These are phyloP conservation scores for Emmelina monodactyla DNA, from an alignment of 2,888 invertebrate genomes.

Conservation along the genomic window DNA sequence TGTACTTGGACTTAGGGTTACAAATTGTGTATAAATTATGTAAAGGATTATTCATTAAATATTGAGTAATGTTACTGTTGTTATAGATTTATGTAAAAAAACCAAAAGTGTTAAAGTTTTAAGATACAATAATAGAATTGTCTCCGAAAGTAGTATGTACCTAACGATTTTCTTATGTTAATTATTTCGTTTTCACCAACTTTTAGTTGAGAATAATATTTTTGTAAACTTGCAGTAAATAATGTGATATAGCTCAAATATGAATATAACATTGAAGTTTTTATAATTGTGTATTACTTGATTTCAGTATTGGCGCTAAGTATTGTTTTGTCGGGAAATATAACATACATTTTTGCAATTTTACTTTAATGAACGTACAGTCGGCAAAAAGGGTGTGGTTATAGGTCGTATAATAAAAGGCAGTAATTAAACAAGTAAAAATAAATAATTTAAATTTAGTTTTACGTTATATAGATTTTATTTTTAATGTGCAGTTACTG, in stretches of 20 bases:
- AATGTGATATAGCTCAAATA: conserved; percentile 3
- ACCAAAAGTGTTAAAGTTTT: conserved; percentile 64
- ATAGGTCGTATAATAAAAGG: too few species aligned
- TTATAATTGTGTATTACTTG: conserved; percentile 22
- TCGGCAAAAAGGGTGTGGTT: too few species aligned
- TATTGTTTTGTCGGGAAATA: conserved; percentile 28
- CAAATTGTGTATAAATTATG: conserved; percentile 33
- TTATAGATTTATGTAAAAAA: conserved; percentile 58
- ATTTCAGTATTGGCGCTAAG: conserved; percentile 56
- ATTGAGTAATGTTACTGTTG: conserved; percentile 56
- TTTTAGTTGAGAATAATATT: background rate
- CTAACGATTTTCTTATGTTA: background rate
- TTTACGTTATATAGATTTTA: too few species aligned
- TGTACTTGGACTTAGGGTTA: conserved; percentile 19
- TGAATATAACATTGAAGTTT: conserved; percentile 2
- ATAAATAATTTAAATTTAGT: too few species aligned
- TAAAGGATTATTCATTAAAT: conserved; percentile 34
- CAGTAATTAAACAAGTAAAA: too few species aligned
- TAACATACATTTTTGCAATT: too few species aligned
- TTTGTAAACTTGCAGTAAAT: conserved; percentile 2
- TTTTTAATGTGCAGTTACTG: too few species aligned
- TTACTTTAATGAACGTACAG: too few species aligned
- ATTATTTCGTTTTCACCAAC: background rate
- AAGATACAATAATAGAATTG: conserved; percentile 27
- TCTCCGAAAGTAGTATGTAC: background rate